These are phyloP conservation scores for Pitangus sulphuratus DNA, from an alignment of 2,797 vertebrate species.

Conservation along the genomic window DNA sequence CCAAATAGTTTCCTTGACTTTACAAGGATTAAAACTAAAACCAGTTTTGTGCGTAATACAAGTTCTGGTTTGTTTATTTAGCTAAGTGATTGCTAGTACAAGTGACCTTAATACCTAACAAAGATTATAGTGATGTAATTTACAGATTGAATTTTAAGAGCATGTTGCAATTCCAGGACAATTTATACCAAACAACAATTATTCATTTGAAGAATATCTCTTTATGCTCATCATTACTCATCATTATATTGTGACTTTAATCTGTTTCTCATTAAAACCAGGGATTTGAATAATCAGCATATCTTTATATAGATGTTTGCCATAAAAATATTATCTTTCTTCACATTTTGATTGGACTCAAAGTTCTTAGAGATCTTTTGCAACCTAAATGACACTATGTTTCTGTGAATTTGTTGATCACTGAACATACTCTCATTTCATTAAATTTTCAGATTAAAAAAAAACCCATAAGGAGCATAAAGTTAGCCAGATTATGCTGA, in stretches of 20 bases:
- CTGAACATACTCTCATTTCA: neutral
- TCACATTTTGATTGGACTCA: neutral
- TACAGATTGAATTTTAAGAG: neutral
- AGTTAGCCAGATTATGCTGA: neutral
- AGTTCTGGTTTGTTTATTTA: neutral
- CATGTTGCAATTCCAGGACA: neutral
- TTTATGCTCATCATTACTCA: neutral
- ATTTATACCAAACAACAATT: neutral
- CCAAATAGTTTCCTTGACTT: neutral
- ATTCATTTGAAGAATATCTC: neutral
- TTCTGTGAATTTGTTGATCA: neutral
- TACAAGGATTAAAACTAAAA: neutral
- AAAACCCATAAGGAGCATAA: neutral
- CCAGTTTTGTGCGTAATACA: neutral
- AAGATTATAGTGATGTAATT: neutral
- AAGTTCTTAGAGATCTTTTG: neutral
- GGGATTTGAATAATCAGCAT: neutral
- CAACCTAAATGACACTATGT: neutral
- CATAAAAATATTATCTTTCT: neutral
- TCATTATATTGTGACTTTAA: neutral
- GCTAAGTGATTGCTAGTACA: neutral
- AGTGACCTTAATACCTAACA: neutral
- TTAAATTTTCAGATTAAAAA: neutral
- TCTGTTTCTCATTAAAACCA: neutral
- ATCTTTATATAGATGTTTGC: neutral